Base-by-base conservation (phyloP, 1,140 invertebrate species). In the Bombyx mandarina region DNA sequence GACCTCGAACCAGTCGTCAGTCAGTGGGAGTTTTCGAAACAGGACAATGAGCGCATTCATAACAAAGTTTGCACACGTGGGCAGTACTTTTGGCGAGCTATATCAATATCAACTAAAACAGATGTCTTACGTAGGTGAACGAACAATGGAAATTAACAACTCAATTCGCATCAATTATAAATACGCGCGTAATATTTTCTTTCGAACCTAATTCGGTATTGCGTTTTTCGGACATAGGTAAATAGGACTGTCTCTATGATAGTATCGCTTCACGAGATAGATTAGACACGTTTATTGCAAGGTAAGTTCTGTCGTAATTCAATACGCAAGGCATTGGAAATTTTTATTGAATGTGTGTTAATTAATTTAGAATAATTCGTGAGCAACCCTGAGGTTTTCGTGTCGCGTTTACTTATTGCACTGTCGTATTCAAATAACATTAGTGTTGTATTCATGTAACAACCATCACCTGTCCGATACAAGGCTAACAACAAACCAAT, bases 401-500 rank as follows among this genome's bases (percentile, higher is more conserved):
- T 54, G 61, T 66, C 64, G 50, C 61, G 60, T 73, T 70, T 67
- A 66, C 65, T 67, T 78, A 74, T 73, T 67, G 67, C 69, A 62
- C 63, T 69, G 70, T 53, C 43, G 61, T 66, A 80, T 79, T 80
- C 73, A 67, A 78, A 82, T 77, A 73, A 66, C 73, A 71, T 74
- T 72, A 63, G 57, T 63, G 59, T 67, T 68, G 73, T 71, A 75
- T 77, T 79, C 60, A 66, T 66, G 61, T 59, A 60, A 66, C 63
- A 60, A 55, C 55, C 62, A 56, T 58, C 64, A 45, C 57, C 61
- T 66, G 68, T 66, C 68, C 52, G 50, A 53, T 57, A 69, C 79
- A 83, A 83, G 80, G 77, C 73, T 71, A 81, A 75, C 79, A 65
- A 70, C 65, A 66, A 69, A 66, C 58, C 65, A 79, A 72, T 67